Conservation (phyloP, 2,797 vertebrate genomes). For the Leptatherina wallacei region DNA sequence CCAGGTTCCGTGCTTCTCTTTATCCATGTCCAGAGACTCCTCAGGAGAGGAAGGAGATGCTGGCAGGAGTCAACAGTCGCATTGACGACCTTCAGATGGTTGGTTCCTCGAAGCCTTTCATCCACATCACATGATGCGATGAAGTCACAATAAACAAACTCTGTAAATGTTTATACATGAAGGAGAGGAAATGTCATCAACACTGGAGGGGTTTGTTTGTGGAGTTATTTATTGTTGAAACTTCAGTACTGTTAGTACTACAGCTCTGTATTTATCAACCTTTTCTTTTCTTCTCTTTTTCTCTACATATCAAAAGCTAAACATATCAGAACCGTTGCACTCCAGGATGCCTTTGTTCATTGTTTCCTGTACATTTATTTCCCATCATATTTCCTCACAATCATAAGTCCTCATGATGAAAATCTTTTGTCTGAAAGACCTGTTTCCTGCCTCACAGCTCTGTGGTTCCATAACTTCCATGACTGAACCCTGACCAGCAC, state of each 20-base stretch:
- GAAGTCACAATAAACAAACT: background rate
- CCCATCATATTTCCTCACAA: too few relatives aligned
- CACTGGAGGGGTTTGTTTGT: constrained; percentile 1
- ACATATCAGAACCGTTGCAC: constrained; percentile 23
- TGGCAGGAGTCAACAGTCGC: constrained; percentile 95
- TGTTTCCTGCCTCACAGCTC: constrained; percentile 39
- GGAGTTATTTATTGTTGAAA: constrained; percentile 21
- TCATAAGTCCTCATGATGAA: too few relatives aligned
- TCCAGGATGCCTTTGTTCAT: constrained; percentile 46
- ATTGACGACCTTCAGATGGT: constrained; percentile 99
- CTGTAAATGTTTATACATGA: background rate
- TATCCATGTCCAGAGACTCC: constrained; percentile 97
- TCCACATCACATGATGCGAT: background rate
- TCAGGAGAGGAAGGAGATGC: constrained; percentile 97
- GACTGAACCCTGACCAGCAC: too few relatives aligned
- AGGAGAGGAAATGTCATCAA: background rate
- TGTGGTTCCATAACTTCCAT: constrained; percentile 5
- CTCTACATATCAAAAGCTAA: constrained; percentile 31
- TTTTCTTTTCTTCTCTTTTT: constrained; percentile 40
- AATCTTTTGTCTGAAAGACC: too few relatives aligned
- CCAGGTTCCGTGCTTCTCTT: constrained; percentile 96
- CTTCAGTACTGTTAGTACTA: background rate
- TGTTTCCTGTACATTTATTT: constrained; percentile 26
- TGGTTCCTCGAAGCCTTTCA: constrained; percentile 22
- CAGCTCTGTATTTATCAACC: constrained; percentile 7